Evolutionary conservation across 2,888 invertebrate species (phyloP), one percentile per base, ranked within the genome.

Genomic region (Hirtodrosophila trivittata): DNA sequence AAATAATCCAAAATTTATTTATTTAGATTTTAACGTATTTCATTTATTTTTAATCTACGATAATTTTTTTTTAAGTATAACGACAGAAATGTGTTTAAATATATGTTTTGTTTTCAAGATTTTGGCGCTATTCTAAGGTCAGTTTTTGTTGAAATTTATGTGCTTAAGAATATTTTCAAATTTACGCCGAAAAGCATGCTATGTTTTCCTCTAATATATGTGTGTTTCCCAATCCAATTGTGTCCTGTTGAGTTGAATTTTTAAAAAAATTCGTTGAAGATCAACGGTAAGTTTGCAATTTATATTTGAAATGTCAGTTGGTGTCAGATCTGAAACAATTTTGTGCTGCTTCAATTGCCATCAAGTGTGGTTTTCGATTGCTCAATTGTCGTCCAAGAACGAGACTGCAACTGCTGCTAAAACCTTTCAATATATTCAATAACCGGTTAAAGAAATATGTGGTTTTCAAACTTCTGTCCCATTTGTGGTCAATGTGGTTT

Each of bases 401-500:
- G 5, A n/a, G n/a, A n/a, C n/a, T 21, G 4, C 21, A 18, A 14
- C 47, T 51, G 32, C 43, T 43, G 32, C 51, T 45, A 18, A 41
- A 49, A 21, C 35, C 47, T 45, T 66, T 25, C 39, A 37, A 47
- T 51, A 70, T 54, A n/a, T 55, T 28, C 35, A 71, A 50, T 55
- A 8, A 25, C 39, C 26, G 38, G 12, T 25, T 37, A 52, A 49
- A 66, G 60, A 72, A 57, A 67, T 54, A 75, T 75, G 60, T 45
- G 75, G 65, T 55, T 60, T 37, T 50, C 28, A 28, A 75, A 66
- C 38, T 58, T 62, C 56, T 63, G 49, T 56, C 46, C 37, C 50
- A 71, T 73, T 71, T 73, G 75, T 35, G 72, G 75, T 66, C 33
- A 56, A 42, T 71, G 75, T 51, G 75, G 72, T 59, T 75, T 9